These are phyloP conservation scores for Anthopleura sola DNA, from an alignment of 64 coral and sea anemone species.

Conservation along the genomic window DNA sequence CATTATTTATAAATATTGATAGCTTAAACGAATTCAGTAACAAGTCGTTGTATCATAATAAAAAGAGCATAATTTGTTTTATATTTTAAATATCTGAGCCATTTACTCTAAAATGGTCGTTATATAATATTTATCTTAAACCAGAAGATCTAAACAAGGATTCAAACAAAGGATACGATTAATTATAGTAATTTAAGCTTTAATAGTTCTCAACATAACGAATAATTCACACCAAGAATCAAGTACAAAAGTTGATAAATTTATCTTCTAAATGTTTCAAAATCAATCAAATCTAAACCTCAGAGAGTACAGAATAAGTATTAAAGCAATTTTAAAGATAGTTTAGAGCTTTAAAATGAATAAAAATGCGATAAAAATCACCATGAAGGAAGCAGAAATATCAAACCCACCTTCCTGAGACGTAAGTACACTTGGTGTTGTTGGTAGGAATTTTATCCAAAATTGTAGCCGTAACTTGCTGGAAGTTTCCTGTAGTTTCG, in stretches of 20 bases:
- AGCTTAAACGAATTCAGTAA: too few relatives aligned
- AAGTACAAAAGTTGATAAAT: not conserved
- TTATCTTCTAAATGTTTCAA: not conserved
- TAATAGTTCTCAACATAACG: not conserved
- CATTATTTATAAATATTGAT: too few relatives aligned
- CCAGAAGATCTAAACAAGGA: too few relatives aligned
- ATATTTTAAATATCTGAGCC: too few relatives aligned
- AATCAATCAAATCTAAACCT: not conserved
- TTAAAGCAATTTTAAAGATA: not conserved
- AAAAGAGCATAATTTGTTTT: too few relatives aligned
- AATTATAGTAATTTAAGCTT: not conserved
- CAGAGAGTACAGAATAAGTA: not conserved
- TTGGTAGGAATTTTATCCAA: conserved; percentile 75
- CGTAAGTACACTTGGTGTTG: conserved; percentile 92
- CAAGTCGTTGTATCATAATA: too few relatives aligned
- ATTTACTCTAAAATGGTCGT: too few relatives aligned
- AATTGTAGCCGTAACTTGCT: conserved; percentile 75
- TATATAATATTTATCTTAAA: too few relatives aligned
- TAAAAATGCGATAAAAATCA: not conserved
- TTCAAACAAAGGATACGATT: not conserved
- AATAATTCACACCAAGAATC: not conserved
- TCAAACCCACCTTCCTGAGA: conserved; percentile 74
- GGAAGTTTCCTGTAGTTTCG: conserved; percentile 92
- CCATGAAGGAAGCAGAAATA: not conserved
- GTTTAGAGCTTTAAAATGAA: not conserved